Conservation (phyloP, 2,888 invertebrate genomes). For the Beris chalybata region DNA sequence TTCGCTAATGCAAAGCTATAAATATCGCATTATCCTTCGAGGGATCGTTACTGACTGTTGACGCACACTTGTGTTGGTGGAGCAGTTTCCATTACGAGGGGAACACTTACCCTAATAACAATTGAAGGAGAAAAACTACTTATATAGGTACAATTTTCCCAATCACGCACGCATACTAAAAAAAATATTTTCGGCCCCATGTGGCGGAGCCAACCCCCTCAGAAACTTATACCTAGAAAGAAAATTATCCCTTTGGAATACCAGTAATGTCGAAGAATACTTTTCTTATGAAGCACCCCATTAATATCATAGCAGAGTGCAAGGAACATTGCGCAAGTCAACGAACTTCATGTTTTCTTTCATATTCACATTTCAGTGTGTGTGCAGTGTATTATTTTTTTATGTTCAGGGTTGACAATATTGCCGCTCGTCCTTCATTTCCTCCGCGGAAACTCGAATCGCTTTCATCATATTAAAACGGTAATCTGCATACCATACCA, state of each 20-base stretch:
- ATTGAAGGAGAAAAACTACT: conserved; percentile 29
- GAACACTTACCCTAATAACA: background rate
- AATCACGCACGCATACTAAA: background rate
- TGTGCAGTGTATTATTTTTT: conserved; percentile 1
- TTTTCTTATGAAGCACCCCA: background rate
- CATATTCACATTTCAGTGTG: background rate
- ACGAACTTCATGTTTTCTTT: conserved; percentile 13
- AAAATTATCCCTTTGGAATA: background rate
- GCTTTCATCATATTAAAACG: conserved; percentile 28
- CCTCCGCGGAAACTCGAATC: conserved; percentile 24
- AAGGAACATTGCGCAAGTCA: conserved; percentile 3
- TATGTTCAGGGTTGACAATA: background rate
- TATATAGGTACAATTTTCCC: conserved; percentile 17
- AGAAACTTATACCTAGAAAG: conserved; percentile 22
- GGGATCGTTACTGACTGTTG: background rate
- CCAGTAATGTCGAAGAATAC: background rate
- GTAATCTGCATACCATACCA: conserved; percentile 25
- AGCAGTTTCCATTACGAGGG: background rate
- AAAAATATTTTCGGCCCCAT: background rate
- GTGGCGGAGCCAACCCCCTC: background rate
- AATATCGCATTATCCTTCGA: conserved; percentile 2
- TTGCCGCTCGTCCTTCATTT: conserved; percentile 16
- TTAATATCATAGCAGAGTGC: background rate
- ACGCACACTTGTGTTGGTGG: background rate
- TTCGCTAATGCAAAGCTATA: background rate